These are phyloP conservation scores for Formica exsecta DNA, from an alignment of 1,140 invertebrate species.

Conservation along the genomic window DNA sequence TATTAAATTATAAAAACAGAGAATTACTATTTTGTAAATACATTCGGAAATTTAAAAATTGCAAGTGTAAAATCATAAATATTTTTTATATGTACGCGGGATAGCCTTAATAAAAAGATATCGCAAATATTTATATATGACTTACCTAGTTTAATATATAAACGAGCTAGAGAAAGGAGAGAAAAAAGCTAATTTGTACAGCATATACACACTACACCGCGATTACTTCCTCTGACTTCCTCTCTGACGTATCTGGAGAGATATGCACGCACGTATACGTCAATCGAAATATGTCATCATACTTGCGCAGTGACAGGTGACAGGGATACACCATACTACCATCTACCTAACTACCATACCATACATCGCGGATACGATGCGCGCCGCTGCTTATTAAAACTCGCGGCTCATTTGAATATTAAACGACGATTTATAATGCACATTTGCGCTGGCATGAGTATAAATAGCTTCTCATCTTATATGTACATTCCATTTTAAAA, in stretches of 20 bases:
- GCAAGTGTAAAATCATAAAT: neutral
- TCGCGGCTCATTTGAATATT: conserved; percentile 20
- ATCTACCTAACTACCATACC: too few species aligned
- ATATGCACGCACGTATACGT: neutral
- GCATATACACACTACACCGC: neutral
- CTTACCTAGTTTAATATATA: neutral
- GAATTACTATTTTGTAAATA: neutral
- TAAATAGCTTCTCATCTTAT: too few species aligned
- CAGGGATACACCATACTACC: too few species aligned
- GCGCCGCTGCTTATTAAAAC: neutral
- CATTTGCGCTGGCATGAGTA: neutral
- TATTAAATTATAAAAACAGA: neutral
- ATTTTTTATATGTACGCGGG: neutral
- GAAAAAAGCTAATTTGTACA: too few species aligned
- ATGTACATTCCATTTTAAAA: too few species aligned
- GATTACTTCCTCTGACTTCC: conserved; percentile 9
- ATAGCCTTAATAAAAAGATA: neutral
- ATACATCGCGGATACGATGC: neutral
- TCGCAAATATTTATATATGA: neutral
- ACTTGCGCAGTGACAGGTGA: neutral
- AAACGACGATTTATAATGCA: neutral
- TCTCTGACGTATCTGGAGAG: neutral
- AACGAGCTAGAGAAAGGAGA: neutral
- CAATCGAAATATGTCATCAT: neutral
- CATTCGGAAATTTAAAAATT: neutral